phyloP scores from a whole-genome alignment of 2,113 vertebrate genomes.

The Ciconia maguari region DNA sequence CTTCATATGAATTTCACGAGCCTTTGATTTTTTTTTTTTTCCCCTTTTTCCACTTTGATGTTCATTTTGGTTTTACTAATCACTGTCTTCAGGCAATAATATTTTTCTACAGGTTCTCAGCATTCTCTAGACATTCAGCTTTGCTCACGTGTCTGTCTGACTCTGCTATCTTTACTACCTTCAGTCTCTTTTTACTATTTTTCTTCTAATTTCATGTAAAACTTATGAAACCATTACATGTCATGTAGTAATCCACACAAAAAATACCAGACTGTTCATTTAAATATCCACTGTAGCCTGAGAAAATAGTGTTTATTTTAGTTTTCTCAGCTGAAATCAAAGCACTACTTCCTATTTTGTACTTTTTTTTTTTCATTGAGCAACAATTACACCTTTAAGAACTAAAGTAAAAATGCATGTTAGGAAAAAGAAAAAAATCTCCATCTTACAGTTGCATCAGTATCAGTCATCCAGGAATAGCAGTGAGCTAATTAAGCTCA shows the following conservation, averaged over 20 bases:
- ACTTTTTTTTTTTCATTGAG: neutral
- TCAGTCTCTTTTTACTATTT: neutral
- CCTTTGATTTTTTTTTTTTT: neutral
- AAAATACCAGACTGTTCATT: neutral
- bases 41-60: neutral
- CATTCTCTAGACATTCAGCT: neutral
- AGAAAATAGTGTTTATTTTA: neutral
- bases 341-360: neutral
- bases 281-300: neutral
- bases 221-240: neutral
- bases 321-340: neutral
- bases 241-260: neutral
- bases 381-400: neutral
- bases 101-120: neutral
- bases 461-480: slow-evolving; percentile 42
- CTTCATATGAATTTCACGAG: neutral
- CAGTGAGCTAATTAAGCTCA: slow-evolving; percentile 55
- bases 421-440: neutral
- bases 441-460: neutral
- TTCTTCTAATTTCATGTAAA: neutral
- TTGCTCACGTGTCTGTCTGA: neutral
- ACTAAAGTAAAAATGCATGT: neutral
- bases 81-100: neutral
- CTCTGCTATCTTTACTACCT: neutral
- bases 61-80: slow-evolving; percentile 25